Percentiles rank a stretch among this genome's conserved stretches.
Evolutionary conservation across 2,797 vertebrate species (phyloP).

Genomic region (Limnodromus scolopaceus): DNA sequence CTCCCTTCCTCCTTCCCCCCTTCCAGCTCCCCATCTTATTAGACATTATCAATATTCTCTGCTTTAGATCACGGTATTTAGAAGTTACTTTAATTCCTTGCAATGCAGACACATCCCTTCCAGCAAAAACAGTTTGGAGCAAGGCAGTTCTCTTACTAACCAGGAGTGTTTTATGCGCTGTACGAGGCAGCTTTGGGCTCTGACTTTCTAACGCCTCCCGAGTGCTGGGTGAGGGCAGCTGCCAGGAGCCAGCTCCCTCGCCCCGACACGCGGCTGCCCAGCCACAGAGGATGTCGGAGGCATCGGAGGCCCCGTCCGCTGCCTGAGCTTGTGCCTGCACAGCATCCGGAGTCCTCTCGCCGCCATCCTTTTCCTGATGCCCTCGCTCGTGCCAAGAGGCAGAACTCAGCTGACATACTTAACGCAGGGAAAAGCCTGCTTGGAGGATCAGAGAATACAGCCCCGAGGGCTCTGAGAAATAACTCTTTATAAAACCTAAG

Average conservation of each 20-base stretch:
- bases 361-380: neutral
- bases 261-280: fast-evolving
- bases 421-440: neutral
- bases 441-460: neutral
- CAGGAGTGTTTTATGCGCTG: neutral
- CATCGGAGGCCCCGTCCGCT: neutral
- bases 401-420: neutral
- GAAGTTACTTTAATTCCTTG: neutral
- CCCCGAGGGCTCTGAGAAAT: neutral
- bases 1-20: no score
- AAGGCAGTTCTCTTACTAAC: neutral
- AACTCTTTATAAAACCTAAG: neutral
- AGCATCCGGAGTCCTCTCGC: neutral
- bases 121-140: neutral
- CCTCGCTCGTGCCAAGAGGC: neutral
- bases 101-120: neutral
- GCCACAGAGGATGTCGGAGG: neutral
- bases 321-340: neutral
- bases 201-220: neutral
- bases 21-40: neutral
- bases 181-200: neutral
- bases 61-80: neutral
- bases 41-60: neutral
- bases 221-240: neutral
- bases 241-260: neutral